Conservation (phyloP, 92 coral and sea anemone genomes). For the Epizoanthus fatuus region DNA sequence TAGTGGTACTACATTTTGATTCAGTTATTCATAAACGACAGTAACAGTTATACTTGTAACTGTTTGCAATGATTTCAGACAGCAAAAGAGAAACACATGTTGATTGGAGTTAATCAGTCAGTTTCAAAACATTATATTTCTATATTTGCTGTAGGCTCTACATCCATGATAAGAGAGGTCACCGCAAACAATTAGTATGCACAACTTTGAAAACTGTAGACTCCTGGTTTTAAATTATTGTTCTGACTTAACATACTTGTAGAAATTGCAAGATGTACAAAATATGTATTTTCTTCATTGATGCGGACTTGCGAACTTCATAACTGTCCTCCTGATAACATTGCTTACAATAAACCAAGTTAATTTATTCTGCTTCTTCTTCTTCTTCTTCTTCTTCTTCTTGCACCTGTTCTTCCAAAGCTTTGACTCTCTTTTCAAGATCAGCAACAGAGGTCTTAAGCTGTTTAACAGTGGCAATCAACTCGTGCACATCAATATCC, state of each 20-base stretch:
- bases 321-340: not conserved
- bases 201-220: no score
- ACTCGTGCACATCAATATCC: conserved; percentile 64
- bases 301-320: not conserved
- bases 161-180: no score
- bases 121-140: no score
- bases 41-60: no score
- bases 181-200: no score
- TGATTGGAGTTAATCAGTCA: no score
- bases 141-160: no score
- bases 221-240: no score
- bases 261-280: conserved; percentile 1
- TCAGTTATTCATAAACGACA: no score
- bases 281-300: conserved; percentile 9
- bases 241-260: not conserved
- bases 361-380: conserved; percentile 18
- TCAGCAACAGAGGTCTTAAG: conserved; percentile 65
- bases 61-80: no score
- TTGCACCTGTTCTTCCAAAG: conserved; percentile 46
- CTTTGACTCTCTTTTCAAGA: conserved; percentile 67
- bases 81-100: no score
- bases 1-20: no score
- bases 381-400: conserved; percentile 24
- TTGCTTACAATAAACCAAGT: not conserved
- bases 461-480: conserved; percentile 62